Evolutionary conservation across 2,888 invertebrate genomes (phyloP).

Genomic region (Cheilosia scutellata): DNA sequence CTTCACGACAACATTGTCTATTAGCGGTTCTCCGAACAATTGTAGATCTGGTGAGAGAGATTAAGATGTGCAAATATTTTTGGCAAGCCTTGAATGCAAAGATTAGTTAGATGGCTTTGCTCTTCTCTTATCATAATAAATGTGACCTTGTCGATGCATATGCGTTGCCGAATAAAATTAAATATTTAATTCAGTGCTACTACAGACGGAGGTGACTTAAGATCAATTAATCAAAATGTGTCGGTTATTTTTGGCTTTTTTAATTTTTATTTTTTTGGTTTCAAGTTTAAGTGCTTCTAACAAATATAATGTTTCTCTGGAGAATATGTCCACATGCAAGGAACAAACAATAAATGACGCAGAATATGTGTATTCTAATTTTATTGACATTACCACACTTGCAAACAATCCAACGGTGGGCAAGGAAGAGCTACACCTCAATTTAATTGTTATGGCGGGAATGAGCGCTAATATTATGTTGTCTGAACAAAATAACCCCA

Average conservation of each 20-base stretch:
- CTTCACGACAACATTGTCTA: too few relatives aligned
- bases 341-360: background rate
- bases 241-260: background rate
- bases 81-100: too few relatives aligned
- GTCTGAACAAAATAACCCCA: background rate
- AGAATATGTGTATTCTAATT: background rate
- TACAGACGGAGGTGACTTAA: background rate
- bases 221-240: background rate
- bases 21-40: too few relatives aligned
- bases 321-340: background rate
- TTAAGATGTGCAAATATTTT: too few relatives aligned
- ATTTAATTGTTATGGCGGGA: background rate
- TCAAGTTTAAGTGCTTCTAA: background rate
- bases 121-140: too few relatives aligned
- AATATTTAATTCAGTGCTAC: background rate
- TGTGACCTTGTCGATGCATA: too few relatives aligned
- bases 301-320: background rate
- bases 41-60: too few relatives aligned
- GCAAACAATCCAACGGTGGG: background rate
- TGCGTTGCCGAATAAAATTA: background rate
- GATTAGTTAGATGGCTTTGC: too few relatives aligned
- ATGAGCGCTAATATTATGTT: constrained; percentile 7
- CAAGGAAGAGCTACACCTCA: background rate
- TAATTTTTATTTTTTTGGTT: background rate
- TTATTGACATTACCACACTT: background rate